Evolutionary conservation across 2,797 vertebrate species (phyloP).

Genomic region (Iguana delicatissima): DNA sequence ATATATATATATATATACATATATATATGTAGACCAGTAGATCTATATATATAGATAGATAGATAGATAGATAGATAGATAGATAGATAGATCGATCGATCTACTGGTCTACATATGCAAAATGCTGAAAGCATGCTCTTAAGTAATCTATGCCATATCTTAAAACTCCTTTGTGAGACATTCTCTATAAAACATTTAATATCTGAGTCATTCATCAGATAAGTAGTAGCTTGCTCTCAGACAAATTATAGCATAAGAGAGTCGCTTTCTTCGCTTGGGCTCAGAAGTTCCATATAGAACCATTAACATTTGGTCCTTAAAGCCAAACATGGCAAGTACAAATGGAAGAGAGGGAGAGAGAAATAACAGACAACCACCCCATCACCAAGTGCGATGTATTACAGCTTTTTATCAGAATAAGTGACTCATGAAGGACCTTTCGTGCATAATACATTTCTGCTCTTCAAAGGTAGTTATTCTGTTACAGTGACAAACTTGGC

Average conservation of each 20-base stretch:
- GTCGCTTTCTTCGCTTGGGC: neutral
- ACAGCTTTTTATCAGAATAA: constrained; percentile 53
- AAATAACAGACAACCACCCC: constrained; percentile 45
- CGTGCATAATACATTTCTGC: constrained; percentile 33
- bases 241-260: neutral
- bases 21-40: too few relatives aligned
- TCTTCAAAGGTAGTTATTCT: constrained; percentile 8
- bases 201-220: constrained; percentile 22
- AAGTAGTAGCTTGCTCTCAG: constrained; percentile 4
- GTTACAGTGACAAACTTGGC: constrained; percentile 11
- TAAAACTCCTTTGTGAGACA: constrained; percentile 1
- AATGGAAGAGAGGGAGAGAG: constrained; percentile 29
- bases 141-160: constrained; percentile 12
- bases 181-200: constrained; percentile 24
- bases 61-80: too few relatives aligned
- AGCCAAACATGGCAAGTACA: constrained; percentile 56
- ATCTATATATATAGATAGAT: too few relatives aligned
- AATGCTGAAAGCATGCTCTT: constrained; percentile 1
- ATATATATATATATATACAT: too few relatives aligned
- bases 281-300: constrained; percentile 23
- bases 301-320: constrained; percentile 55
- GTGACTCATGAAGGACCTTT: constrained; percentile 41
- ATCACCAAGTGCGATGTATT: constrained; percentile 48
- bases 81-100: too few relatives aligned
- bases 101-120: constrained; percentile 1